These are phyloP conservation scores for Ceuthmochares aereus DNA, from an alignment of 2,113 vertebrate genomes.

Conservation along the genomic window DNA sequence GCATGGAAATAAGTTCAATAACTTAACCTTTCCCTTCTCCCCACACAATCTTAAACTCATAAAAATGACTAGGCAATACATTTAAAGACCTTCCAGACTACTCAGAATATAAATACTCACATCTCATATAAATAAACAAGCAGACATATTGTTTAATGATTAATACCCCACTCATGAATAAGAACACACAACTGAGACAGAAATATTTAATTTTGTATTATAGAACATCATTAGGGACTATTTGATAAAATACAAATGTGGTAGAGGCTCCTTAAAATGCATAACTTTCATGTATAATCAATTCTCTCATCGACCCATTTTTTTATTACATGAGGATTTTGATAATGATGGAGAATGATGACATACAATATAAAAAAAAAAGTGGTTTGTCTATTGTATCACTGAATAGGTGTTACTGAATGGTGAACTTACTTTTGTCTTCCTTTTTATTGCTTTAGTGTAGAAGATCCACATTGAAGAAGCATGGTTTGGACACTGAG, in stretches of 20 bases:
- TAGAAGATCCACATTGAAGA: background rate
- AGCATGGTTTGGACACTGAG: background rate
- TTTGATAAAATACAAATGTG: conserved; percentile 63
- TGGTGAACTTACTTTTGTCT: background rate
- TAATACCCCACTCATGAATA: conserved; percentile 72
- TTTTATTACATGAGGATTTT: background rate
- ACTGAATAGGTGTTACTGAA: background rate
- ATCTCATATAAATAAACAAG: conserved; percentile 71
- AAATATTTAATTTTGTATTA: conserved; percentile 76
- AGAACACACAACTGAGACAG: conserved; percentile 50
- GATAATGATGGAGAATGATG: background rate
- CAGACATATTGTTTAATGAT: conserved; percentile 59
- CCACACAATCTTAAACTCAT: conserved; percentile 55
- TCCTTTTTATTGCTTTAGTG: background rate
- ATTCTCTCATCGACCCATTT: background rate
- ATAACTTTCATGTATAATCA: background rate
- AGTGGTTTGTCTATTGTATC: background rate
- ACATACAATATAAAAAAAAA: background rate
- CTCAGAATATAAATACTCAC: conserved; percentile 68
- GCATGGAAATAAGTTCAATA: conserved; percentile 3
- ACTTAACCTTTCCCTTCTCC: conserved; percentile 40
- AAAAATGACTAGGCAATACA: conserved; percentile 45
- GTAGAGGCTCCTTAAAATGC: conserved; percentile 50
- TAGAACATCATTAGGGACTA: conserved; percentile 72
- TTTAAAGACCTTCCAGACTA: conserved; percentile 60